A percentile compares a stretch with the other conserved stretches of the same genome.
phyloP scores from a whole-genome alignment of 2,113 vertebrate species.

The Tragelaphus strepsiceros region DNA sequence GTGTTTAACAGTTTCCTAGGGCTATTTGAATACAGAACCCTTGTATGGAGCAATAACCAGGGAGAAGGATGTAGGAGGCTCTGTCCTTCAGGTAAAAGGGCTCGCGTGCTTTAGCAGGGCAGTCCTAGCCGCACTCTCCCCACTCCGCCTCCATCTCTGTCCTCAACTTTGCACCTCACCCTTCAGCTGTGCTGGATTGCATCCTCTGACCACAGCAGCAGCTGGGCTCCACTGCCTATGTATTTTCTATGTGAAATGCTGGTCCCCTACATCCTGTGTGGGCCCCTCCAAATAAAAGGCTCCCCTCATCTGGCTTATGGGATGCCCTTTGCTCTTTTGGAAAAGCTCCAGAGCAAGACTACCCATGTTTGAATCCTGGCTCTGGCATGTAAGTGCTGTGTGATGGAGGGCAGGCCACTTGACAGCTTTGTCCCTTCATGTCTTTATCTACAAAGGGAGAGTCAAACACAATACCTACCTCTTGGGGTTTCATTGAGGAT shows the following conservation, averaged over 20 bases:
- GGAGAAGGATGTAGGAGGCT: not conserved
- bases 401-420: not conserved
- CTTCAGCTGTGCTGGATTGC: not conserved
- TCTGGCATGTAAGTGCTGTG: not conserved
- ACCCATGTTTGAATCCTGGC: not conserved
- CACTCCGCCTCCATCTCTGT: fast-evolving
- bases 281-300: not conserved
- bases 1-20: not conserved
- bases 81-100: not conserved
- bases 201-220: too few species aligned
- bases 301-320: not conserved
- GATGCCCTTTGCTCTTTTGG: not conserved
- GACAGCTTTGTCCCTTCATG: not conserved
- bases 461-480: not conserved
- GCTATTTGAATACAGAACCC: not conserved
- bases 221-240: fast-evolving
- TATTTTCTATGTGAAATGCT: not conserved
- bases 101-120: fast-evolving
- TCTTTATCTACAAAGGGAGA: not conserved
- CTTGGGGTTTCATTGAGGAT: fast-evolving
- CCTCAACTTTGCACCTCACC: too few species aligned
- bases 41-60: not conserved
- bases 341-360: not conserved
- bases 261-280: fast-evolving
- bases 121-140: fast-evolving